Conservation (phyloP, 2,888 invertebrate genomes). For the Ethmia dodecea region DNA sequence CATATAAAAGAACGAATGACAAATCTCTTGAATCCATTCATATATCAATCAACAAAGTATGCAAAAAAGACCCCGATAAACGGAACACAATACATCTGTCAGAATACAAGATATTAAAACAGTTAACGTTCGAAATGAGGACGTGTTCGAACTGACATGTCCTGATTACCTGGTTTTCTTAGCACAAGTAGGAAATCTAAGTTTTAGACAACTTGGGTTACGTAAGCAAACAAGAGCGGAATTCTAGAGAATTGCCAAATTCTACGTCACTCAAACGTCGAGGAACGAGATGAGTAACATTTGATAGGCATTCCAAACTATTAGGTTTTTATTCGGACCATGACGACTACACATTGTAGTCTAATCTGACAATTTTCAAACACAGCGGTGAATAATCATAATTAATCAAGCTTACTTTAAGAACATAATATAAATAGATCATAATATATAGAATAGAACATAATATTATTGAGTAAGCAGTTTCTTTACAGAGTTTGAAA, state of each 20-base stretch:
- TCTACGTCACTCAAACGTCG: not conserved
- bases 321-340: too few relatives aligned
- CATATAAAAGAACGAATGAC: constrained; percentile 8
- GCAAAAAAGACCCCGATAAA: constrained; percentile 1
- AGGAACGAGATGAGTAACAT: too few relatives aligned
- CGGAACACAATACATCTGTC: constrained; percentile 7
- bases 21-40: constrained; percentile 2
- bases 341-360: too few relatives aligned
- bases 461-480: too few relatives aligned
- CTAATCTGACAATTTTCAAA: too few relatives aligned
- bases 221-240: constrained; percentile 2
- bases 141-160: not conserved
- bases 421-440: too few relatives aligned
- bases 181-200: constrained; percentile 3
- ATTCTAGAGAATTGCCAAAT: constrained; percentile 4
- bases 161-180: constrained; percentile 5
- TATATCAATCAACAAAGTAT: constrained; percentile 7
- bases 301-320: too few relatives aligned
- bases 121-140: constrained; percentile 2
- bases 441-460: too few relatives aligned
- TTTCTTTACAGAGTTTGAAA: too few relatives aligned
- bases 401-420: too few relatives aligned
- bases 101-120: not conserved
- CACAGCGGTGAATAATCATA: too few relatives aligned
- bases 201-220: constrained; percentile 2